Base-by-base conservation (phyloP, 2,113 vertebrate genomes). In the Rhadina sibilatrix region DNA sequence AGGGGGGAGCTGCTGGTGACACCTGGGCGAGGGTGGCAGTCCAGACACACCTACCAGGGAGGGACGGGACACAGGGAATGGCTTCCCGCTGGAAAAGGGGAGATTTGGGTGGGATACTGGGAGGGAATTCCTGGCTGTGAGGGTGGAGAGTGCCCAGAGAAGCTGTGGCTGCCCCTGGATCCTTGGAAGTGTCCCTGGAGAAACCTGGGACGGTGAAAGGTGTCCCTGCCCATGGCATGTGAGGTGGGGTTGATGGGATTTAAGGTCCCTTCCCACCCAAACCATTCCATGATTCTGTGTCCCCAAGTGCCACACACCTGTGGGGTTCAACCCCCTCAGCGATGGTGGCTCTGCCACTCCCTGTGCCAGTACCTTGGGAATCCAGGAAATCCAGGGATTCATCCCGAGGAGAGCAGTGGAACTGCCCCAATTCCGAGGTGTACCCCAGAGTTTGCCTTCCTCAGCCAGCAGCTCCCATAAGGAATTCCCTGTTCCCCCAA, bases 171-270 rank as follows among this genome's bases (percentile, higher is more conserved):
- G 59, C 5, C 52, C 15, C 44, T 69, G 63, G 33, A 30, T 53
- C 46, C 69, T 5, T 66, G 77, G 38, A 2, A 46, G 25, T 63
- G 33, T 46, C 63, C 63, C 27, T n/a, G 40, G 63, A 86, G 6
- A 30, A 4, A 0, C 3, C 20, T 57, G 69, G 37, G 27, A 5
- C 0, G 5, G 11, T 5, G 33, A 15, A 3, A 74, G 7, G 1
- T 69, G 38, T 69, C 54, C 46, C 38, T 61, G 54, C 61, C 35
- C 25, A 2, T 30, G 35, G 40, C 12, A n/a, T 0, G 0, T 0
- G 0, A 6, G 37, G 6, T 59, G 37, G 50, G 1, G 19, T 25
- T 30, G 28, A 9, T 63, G 42, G 38, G 38, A 24, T 89, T 60
- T 38, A 18, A 46, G 3, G 20, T 60, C n/a, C 8, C 9, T 66